Evolutionary conservation across 2,797 vertebrate genomes (phyloP), one percentile per base, ranked within the genome.

Genomic region (Phrynocephalus vlangalii): DNA sequence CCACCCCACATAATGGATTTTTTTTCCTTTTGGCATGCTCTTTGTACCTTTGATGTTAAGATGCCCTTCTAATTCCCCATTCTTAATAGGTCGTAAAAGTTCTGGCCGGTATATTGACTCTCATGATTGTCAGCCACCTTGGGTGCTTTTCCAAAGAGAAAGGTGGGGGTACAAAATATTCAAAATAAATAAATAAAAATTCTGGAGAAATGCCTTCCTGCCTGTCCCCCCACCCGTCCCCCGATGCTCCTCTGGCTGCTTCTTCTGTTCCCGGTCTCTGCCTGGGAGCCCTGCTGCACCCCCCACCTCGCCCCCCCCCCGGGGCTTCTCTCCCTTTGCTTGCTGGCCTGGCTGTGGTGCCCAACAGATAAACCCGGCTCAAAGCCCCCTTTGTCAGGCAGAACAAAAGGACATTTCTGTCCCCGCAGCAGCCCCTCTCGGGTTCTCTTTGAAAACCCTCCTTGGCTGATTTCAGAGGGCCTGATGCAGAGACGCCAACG

Each of bases 331-430:
- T 91, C 92, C 93, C 82, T 90, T 92, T 93, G 85, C 20, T 92
- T 91, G 52, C 52, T 11, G 52, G 52, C 52, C 92, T 90, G 88
- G 82, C 11, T 1, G 38, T 0, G 8, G 89, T 68, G 79, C 86
- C 80, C 20, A 70, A 73, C 52, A 83, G 95, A 95, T 95, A 95
- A 95, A 87, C 77, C 38, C 86, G 28, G 28, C 91, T 95, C 93
- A 95, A 92, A 95, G 95, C 52, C 90, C 70, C 89, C 93, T 90
- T 95, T 95, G 94, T 95, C 85, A 87, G 1, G 79, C 24, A 66
- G 90, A 93, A 95, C 95, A 95, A 95, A 93, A 92, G 92, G 87
- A 83, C 90, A 85, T 92, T 93, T 94, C 91, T 94, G 87, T 60
- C 1, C 76, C 79, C 3, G 6, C 71, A 28, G 30, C 8, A 11